Conservation (phyloP, 2,113 vertebrate genomes). For the Ailurus styani region DNA sequence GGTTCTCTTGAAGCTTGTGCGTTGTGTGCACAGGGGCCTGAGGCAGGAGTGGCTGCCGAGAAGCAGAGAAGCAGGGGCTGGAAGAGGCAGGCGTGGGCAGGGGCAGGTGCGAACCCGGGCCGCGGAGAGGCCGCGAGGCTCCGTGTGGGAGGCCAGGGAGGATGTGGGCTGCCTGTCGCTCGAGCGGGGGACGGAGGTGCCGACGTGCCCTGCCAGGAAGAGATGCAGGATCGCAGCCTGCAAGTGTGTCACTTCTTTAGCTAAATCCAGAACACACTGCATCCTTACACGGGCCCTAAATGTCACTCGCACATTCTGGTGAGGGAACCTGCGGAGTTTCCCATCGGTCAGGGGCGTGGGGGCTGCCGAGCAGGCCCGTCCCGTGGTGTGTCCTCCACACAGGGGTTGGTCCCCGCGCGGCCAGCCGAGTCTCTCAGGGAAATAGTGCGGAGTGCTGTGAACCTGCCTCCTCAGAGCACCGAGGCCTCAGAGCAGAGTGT, state of each 20-base stretch:
- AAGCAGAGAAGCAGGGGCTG: neutral
- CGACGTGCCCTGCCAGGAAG: slow-evolving; percentile 42
- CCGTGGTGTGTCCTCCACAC: fast-evolving
- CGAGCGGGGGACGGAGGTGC: neutral
- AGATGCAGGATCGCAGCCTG: neutral
- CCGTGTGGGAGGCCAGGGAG: neutral
- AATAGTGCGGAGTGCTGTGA: fast-evolving
- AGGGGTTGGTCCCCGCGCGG: neutral
- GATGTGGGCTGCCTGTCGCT: slow-evolving; percentile 40
- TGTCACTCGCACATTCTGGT: fast-evolving
- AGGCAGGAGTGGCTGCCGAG: neutral
- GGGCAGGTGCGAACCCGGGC: neutral
- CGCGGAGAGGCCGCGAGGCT: slow-evolving; percentile 1
- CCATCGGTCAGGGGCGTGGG: fast-evolving
- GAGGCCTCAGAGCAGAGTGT: neutral
- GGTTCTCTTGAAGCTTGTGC: neutral
- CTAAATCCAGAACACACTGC: neutral
- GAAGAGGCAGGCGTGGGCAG: neutral
- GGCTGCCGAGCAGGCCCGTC: fast-evolving
- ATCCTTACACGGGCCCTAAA: neutral
- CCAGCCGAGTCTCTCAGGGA: neutral
- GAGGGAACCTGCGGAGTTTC: neutral
- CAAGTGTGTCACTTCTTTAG: slow-evolving; percentile 27
- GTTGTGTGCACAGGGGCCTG: neutral
- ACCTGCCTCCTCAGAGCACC: neutral